Percentiles rank a stretch among this genome's conserved stretches.
phyloP scores from a whole-genome alignment of 2,888 invertebrate genomes.

The Cryptus viduatorius region DNA sequence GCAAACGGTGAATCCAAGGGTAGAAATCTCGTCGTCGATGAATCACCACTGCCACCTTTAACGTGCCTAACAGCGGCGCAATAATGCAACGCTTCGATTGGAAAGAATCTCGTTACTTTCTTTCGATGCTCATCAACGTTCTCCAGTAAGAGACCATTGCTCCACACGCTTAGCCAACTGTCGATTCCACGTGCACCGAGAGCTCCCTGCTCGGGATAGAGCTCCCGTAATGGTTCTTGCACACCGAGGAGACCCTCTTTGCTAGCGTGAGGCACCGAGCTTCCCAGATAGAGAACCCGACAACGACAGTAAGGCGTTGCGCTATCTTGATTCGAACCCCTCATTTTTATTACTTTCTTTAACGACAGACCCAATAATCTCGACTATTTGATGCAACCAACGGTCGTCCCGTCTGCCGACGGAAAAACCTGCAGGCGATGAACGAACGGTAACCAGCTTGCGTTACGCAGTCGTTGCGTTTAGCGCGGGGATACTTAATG shows the following conservation, averaged over 20 bases:
- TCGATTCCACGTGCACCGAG: constrained; percentile 95
- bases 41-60: constrained; percentile 84
- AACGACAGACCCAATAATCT: background rate
- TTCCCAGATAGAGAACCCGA: constrained; percentile 98
- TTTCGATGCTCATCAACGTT: constrained; percentile 98
- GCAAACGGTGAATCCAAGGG: constrained; percentile 98
- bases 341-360: constrained; percentile 73
- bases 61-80: constrained; percentile 98
- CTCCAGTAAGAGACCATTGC: constrained; percentile 97
- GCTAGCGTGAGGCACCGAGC: constrained; percentile 98
- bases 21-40: constrained; percentile 94
- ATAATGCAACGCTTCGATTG: constrained; percentile 97
- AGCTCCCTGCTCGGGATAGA: constrained; percentile 98
- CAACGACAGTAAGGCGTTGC: constrained; percentile 98
- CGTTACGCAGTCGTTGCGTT: background rate
- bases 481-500: background rate
- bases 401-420: background rate
- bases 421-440: background rate
- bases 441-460: constrained; percentile 29
- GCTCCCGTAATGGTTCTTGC: constrained; percentile 97
- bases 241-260: constrained; percentile 99
- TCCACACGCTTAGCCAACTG: constrained; percentile 99
- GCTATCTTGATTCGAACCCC: constrained; percentile 87
- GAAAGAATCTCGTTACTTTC: constrained; percentile 97
- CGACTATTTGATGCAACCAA: background rate